phyloP scores from a whole-genome alignment of 1,140 invertebrate genomes.

The Drosophila suzukii region DNA sequence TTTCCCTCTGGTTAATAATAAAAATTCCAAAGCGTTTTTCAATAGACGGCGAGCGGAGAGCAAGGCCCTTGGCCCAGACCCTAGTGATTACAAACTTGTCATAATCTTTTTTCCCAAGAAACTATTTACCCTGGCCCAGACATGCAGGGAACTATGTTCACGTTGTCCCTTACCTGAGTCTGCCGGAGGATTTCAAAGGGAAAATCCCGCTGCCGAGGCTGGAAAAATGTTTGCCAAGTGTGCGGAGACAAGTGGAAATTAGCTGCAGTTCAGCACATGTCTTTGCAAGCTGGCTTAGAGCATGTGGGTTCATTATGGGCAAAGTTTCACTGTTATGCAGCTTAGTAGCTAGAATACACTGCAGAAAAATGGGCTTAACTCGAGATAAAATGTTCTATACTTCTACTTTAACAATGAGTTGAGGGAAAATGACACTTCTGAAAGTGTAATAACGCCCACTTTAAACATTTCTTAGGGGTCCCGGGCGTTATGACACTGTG shows the following conservation, averaged over 20 bases:
- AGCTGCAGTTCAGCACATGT: constrained; percentile 52
- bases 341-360: constrained; percentile 11
- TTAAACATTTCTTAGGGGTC: too few species aligned
- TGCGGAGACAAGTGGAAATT: constrained; percentile 70
- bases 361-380: not conserved
- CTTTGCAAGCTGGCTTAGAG: constrained; percentile 20
- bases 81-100: constrained; percentile 77
- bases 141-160: constrained; percentile 43
- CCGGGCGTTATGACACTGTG: too few species aligned
- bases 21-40: constrained; percentile 81
- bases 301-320: constrained; percentile 29
- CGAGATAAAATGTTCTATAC: not conserved
- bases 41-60: constrained; percentile 44
- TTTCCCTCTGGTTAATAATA: constrained; percentile 60
- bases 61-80: constrained; percentile 16
- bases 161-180: constrained; percentile 49
- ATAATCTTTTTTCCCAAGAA: constrained; percentile 79
- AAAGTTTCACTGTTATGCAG: constrained; percentile 55
- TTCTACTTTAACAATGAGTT: too few species aligned
- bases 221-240: constrained; percentile 55
- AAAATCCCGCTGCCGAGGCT: constrained; percentile 62
- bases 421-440: too few species aligned
- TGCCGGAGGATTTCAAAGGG: constrained; percentile 50
- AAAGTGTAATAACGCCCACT: too few species aligned
- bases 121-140: constrained; percentile 67